These are phyloP conservation scores for Callaeas wilsoni DNA, from an alignment of 2,113 vertebrate genomes.

Conservation along the genomic window DNA sequence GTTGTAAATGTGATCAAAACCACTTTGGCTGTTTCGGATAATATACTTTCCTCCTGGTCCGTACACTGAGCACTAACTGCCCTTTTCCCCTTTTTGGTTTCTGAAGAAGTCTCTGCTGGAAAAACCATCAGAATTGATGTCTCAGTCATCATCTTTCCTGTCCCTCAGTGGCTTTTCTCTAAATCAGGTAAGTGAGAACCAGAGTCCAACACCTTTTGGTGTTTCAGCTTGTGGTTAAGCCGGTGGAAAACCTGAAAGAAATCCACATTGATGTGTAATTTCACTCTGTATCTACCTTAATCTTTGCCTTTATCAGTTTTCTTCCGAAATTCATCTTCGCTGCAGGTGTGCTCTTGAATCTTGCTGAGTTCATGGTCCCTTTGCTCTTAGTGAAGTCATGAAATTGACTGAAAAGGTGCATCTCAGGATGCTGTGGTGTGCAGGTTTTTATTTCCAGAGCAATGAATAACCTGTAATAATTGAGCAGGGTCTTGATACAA, in stretches of 20 bases:
- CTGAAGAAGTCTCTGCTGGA: constrained; percentile 87
- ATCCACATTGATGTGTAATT: neutral
- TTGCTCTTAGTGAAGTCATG: neutral
- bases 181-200: constrained; percentile 80
- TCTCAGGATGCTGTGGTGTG: neutral
- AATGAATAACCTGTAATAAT: neutral
- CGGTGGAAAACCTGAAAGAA: neutral
- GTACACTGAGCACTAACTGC: neutral
- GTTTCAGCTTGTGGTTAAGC: neutral
- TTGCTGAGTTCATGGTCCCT: neutral
- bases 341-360: neutral
- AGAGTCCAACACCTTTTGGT: neutral
- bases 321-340: neutral
- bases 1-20: neutral
- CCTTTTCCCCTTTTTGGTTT: neutral
- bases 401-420: neutral
- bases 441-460: neutral
- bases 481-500: neutral
- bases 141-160: constrained; percentile 87
- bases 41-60: neutral
- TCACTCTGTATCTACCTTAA: neutral
- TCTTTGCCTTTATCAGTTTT: neutral
- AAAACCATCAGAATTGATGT: constrained; percentile 83
- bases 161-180: constrained; percentile 90
- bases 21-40: neutral